phyloP scores from a whole-genome alignment of 2,888 invertebrate genomes.

The Chymomyza procnemis region DNA sequence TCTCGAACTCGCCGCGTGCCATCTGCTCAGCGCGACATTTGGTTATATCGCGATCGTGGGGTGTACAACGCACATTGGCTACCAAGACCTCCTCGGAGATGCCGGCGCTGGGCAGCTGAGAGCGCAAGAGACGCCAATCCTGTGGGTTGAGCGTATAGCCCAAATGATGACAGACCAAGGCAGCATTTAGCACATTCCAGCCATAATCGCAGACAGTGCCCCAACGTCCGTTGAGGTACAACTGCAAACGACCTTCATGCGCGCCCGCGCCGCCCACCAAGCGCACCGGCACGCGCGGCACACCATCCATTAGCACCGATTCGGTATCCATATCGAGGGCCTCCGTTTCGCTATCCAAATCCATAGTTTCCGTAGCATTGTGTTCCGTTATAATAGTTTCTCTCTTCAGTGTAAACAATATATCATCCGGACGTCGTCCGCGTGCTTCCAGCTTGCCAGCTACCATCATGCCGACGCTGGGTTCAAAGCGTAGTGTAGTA shows the following conservation, averaged over 20 bases:
- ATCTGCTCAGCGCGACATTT: constrained; percentile 89
- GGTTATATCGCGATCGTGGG: constrained; percentile 93
- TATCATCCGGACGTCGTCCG: constrained; percentile 88
- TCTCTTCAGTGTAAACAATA: constrained; percentile 88
- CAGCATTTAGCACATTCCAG: constrained; percentile 95
- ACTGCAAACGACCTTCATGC: constrained; percentile 92
- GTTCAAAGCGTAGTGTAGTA: constrained; percentile 92
- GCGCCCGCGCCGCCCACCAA: constrained; percentile 89
- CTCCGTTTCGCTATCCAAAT: constrained; percentile 77
- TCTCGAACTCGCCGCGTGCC: constrained; percentile 86
- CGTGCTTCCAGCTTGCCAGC: constrained; percentile 93
- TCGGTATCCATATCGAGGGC: constrained; percentile 80
- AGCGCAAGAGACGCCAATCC: constrained; percentile 91
- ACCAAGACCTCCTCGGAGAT: constrained; percentile 87
- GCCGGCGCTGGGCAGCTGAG: constrained; percentile 89
- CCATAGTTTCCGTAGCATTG: constrained; percentile 81
- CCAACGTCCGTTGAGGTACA: constrained; percentile 92
- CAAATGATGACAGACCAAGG: constrained; percentile 95
- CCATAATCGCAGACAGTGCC: constrained; percentile 98
- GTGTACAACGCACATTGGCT: constrained; percentile 93
- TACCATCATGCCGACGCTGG: constrained; percentile 96
- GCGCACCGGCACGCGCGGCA: constrained; percentile 85
- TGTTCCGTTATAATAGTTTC: constrained; percentile 84
- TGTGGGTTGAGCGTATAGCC: constrained; percentile 94
- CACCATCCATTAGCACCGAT: constrained; percentile 80